Evolutionary conservation across 2,888 invertebrate genomes (phyloP).

Genomic region (Melanostoma mellinum): DNA sequence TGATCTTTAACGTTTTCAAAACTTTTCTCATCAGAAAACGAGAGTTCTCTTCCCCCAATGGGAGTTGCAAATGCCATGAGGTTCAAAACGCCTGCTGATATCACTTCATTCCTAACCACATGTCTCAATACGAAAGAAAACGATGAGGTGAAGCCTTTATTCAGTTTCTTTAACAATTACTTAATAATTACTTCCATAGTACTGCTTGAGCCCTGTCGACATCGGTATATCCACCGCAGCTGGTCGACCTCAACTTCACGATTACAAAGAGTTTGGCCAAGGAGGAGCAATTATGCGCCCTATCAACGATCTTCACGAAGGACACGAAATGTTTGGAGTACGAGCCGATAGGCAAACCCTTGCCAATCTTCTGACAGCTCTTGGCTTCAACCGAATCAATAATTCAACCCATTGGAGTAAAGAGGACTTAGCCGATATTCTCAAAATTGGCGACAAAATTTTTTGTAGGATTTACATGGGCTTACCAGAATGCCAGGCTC

Average conservation of each 20-base stretch:
- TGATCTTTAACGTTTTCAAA: not conserved
- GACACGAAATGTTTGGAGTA: slow-evolving; percentile 65
- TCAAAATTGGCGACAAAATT: slow-evolving; percentile 73
- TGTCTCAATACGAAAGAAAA: slow-evolving; percentile 72
- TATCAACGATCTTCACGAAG: slow-evolving; percentile 72
- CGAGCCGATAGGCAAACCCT: slow-evolving; percentile 74
- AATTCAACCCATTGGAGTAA: slow-evolving; percentile 70
- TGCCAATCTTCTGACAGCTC: slow-evolving; percentile 71
- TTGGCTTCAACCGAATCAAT: slow-evolving; percentile 72
- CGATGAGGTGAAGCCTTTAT: slow-evolving; percentile 54
- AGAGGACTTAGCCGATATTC: slow-evolving; percentile 73
- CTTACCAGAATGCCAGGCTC: slow-evolving; percentile 53
- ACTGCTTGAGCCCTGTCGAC: slow-evolving; percentile 43
- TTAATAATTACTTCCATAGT: slow-evolving; percentile 10
- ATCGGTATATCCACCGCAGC: slow-evolving; percentile 62
- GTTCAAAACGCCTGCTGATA: slow-evolving; percentile 64
- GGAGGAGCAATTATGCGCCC: slow-evolving; percentile 81
- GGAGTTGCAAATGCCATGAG: slow-evolving; percentile 69
- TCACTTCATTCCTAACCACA: slow-evolving; percentile 69
- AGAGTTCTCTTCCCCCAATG: slow-evolving; percentile 44
- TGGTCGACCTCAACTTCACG: slow-evolving; percentile 80
- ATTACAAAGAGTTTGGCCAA: slow-evolving; percentile 80
- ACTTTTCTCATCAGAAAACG: slow-evolving; percentile 22
- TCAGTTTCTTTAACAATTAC: not conserved
- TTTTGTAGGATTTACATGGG: slow-evolving; percentile 66